A percentile compares a stretch with the other conserved stretches of the same genome.
Evolutionary conservation across 2,888 invertebrate genomes (phyloP).

Genomic region (Adelphocoris suturalis): DNA sequence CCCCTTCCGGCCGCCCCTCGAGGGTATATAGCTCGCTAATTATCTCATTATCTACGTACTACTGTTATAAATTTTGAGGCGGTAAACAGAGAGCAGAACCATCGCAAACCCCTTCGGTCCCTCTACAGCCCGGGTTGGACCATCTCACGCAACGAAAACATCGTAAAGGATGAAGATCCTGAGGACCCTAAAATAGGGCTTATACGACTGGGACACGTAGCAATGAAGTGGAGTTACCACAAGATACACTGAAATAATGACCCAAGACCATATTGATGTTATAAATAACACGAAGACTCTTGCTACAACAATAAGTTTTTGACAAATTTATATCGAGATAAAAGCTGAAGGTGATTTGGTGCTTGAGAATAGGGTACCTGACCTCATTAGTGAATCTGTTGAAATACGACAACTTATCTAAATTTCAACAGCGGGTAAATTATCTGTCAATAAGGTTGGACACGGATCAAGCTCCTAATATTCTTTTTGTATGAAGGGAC

Average conservation of each 20-base stretch:
- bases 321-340: no score
- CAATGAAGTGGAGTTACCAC: background rate
- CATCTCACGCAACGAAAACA: constrained; percentile 25
- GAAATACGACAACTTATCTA: no score
- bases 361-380: no score
- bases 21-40: constrained; percentile 52
- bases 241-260: background rate
- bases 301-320: no score
- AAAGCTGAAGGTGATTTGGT: no score
- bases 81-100: constrained; percentile 36
- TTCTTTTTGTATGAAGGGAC: no score
- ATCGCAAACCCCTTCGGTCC: background rate
- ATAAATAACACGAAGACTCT: no score
- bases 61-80: constrained; percentile 54
- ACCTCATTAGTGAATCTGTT: no score
- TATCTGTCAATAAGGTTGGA: no score
- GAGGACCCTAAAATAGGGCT: background rate
- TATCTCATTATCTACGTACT: constrained; percentile 61
- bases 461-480: no score
- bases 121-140: background rate
- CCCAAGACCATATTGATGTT: background rate
- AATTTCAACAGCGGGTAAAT: no score
- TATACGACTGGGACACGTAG: constrained; percentile 6
- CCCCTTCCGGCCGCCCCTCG: constrained; percentile 15
- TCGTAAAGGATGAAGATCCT: background rate